Conservation (phyloP, 2,797 vertebrate species). For the Muscicapa comitata region DNA sequence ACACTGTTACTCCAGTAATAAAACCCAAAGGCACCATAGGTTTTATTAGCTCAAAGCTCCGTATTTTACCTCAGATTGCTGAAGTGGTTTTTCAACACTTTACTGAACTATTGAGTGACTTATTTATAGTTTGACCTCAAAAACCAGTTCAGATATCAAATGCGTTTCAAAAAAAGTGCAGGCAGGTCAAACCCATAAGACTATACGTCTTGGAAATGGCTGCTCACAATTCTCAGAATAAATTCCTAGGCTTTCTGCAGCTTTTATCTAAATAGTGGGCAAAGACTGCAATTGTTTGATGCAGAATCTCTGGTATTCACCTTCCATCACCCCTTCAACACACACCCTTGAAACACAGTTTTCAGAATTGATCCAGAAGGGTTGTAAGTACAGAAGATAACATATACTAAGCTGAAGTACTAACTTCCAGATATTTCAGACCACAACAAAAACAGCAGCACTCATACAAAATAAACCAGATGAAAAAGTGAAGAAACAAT, state of each 20-base stretch:
- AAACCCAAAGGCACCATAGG: not conserved
- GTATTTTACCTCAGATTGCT: not conserved
- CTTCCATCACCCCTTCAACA: not conserved
- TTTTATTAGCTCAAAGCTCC: not conserved
- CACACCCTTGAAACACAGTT: not conserved
- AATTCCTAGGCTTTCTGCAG: not conserved
- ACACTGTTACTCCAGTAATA: not conserved
- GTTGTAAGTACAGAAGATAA: not conserved
- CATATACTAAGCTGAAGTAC: not conserved
- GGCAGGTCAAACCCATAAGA: not conserved
- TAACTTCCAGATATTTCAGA: not conserved
- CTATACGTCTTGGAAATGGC: not conserved
- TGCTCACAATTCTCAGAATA: not conserved
- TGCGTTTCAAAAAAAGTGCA: not conserved
- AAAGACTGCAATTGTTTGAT: not conserved
- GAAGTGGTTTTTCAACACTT: not conserved
- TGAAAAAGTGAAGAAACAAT: not conserved
- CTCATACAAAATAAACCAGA: not conserved
- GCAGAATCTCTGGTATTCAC: not conserved
- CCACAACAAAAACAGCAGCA: not conserved
- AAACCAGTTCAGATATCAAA: not conserved
- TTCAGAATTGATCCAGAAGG: not conserved
- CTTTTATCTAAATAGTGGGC: not conserved
- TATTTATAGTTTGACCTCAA: not conserved
- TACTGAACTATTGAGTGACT: not conserved